phyloP scores from a whole-genome alignment of 2,113 vertebrate species.

The Motacilla alba region DNA sequence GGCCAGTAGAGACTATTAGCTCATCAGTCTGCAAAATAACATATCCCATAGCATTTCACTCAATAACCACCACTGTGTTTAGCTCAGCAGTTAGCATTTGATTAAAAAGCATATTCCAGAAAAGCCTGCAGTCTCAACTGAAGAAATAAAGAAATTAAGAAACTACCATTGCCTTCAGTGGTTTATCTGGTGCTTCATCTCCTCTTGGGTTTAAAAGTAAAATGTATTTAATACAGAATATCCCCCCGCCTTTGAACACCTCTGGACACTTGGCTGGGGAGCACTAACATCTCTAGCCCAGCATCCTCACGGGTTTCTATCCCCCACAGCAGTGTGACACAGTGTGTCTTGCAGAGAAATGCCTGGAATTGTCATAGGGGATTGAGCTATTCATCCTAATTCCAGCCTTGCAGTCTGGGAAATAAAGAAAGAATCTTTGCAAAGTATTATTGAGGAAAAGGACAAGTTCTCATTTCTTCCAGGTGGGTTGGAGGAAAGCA shows the following conservation, averaged over 20 bases:
- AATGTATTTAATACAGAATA: background rate
- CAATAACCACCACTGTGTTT: conserved; percentile 14
- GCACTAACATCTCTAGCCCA: background rate
- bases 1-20: conserved; percentile 3
- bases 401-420: background rate
- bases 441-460: background rate
- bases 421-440: background rate
- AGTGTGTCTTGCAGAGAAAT: background rate
- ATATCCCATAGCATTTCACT: background rate
- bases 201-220: background rate
- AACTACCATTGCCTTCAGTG: background rate
- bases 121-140: background rate
- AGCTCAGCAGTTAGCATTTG: conserved; percentile 43
- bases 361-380: background rate
- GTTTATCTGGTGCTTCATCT: background rate
- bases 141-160: background rate
- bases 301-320: background rate
- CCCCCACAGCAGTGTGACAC: background rate
- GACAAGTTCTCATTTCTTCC: background rate
- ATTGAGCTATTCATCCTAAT: background rate
- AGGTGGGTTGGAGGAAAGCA: background rate
- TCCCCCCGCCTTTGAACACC: background rate
- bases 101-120: conserved; percentile 7
- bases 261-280: background rate
- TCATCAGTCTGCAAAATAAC: conserved; percentile 8